Conservation (phyloP, 2,797 vertebrate genomes). For the Poliocrania exsul region DNA sequence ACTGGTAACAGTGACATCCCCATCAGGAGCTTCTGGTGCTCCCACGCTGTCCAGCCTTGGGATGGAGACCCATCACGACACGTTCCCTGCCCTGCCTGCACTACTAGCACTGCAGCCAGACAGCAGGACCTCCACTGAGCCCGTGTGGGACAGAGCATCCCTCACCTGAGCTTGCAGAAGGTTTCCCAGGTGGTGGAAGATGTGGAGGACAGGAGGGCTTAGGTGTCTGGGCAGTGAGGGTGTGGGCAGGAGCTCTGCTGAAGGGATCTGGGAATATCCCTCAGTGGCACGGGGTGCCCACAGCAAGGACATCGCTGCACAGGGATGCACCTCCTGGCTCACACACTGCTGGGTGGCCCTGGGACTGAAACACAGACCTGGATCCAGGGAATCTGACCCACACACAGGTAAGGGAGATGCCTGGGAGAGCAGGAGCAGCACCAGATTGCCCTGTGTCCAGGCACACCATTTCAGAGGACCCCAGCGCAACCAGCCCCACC, state of each 20-base stretch:
- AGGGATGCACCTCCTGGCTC: neutral
- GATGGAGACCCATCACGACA: neutral
- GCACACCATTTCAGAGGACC: fast-evolving
- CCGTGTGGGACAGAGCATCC: neutral
- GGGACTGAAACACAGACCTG: neutral
- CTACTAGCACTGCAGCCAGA: neutral
- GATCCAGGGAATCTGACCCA: neutral
- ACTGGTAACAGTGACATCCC: neutral
- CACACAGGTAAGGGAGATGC: neutral
- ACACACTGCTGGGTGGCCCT: neutral
- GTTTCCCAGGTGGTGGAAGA: neutral
- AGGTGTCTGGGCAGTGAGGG: neutral
- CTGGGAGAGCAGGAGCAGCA: neutral
- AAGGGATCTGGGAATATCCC: neutral
- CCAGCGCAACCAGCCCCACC: neutral
- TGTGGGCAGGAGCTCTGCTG: neutral
- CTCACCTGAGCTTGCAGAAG: neutral
- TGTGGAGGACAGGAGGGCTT: neutral
- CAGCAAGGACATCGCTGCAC: neutral
- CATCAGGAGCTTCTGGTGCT: neutral
- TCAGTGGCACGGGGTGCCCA: neutral
- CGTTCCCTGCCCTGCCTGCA: neutral
- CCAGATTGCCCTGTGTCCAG: fast-evolving
- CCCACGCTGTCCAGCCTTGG: neutral
- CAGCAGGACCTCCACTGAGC: neutral